Conservation (phyloP, 2,888 invertebrate genomes). For the Scotopteryx bipunctaria region DNA sequence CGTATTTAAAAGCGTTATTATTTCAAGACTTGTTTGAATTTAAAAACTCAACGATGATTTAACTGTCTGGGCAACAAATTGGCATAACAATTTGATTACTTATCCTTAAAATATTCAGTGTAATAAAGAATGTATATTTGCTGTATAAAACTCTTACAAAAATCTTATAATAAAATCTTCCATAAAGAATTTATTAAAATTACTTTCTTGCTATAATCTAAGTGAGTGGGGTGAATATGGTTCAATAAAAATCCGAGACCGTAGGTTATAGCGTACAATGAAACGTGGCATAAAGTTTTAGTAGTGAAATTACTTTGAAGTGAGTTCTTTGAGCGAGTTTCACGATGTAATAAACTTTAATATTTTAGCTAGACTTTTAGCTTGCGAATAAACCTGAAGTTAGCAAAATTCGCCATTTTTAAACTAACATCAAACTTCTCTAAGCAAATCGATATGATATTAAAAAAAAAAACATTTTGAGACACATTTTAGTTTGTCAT, state of each 20-base stretch:
- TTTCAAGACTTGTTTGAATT: too few species aligned
- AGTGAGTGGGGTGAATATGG: slow-evolving; percentile 18
- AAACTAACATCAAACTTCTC: too few species aligned
- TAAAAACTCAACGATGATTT: too few species aligned
- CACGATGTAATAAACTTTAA: slow-evolving; percentile 13
- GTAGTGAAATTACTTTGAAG: slow-evolving; percentile 19
- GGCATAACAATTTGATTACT: too few species aligned
- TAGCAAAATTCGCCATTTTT: too few species aligned
- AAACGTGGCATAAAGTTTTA: slow-evolving; percentile 19
- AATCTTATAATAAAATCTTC: not conserved
- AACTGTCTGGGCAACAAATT: too few species aligned
- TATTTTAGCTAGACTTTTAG: not conserved
- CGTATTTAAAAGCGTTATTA: too few species aligned
- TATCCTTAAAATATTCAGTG: not conserved
- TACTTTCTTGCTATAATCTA: slow-evolving; percentile 5
- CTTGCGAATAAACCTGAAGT: not conserved
- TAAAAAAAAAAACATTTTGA: too few species aligned
- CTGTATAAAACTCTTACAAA: not conserved
- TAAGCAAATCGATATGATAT: too few species aligned
- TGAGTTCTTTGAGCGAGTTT: slow-evolving; percentile 11
- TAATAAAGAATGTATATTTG: not conserved
- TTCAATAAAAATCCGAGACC: slow-evolving; percentile 17
- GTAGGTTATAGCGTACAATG: slow-evolving; percentile 14
- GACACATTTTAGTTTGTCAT: too few species aligned
- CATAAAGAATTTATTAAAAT: slow-evolving; percentile 9